Conservation (phyloP, 1,140 invertebrate genomes). For the Camponotus vicinus region DNA sequence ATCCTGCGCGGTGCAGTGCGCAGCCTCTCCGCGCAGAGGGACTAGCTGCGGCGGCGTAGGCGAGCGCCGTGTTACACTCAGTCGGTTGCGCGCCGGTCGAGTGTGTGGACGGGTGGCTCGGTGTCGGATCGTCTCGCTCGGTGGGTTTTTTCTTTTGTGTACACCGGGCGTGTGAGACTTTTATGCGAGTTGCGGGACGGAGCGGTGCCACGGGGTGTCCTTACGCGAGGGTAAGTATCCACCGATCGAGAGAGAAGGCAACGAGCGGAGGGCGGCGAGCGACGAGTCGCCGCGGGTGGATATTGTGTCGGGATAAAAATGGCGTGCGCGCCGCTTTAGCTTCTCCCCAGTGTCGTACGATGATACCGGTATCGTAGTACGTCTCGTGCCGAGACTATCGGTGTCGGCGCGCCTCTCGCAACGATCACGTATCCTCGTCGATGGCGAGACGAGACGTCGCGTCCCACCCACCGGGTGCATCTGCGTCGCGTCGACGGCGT, state of each 20-base stretch:
- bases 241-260: too few species aligned
- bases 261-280: slow-evolving; percentile 20
- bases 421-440: background rate
- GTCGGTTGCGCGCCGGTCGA: slow-evolving; percentile 84
- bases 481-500: background rate
- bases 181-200: slow-evolving; percentile 79
- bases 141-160: slow-evolving; percentile 73
- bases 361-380: background rate
- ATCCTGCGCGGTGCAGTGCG: background rate
- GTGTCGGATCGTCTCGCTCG: slow-evolving; percentile 72
- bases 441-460: background rate
- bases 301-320: slow-evolving; percentile 80
- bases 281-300: slow-evolving; percentile 64
- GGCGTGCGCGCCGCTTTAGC: slow-evolving; percentile 77
- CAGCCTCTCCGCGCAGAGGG: slow-evolving; percentile 33
- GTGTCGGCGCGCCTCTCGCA: background rate
- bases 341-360: slow-evolving; percentile 25
- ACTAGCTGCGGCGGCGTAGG: slow-evolving; percentile 77
- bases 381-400: background rate
- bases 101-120: slow-evolving; percentile 73
- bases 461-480: background rate
- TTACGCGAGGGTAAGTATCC: slow-evolving; percentile 77
- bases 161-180: slow-evolving; percentile 71
- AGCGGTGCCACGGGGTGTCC: slow-evolving; percentile 76
- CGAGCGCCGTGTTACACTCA: slow-evolving; percentile 68